Conservation (phyloP, 2,888 invertebrate species). For the Morinoia aosen region DNA sequence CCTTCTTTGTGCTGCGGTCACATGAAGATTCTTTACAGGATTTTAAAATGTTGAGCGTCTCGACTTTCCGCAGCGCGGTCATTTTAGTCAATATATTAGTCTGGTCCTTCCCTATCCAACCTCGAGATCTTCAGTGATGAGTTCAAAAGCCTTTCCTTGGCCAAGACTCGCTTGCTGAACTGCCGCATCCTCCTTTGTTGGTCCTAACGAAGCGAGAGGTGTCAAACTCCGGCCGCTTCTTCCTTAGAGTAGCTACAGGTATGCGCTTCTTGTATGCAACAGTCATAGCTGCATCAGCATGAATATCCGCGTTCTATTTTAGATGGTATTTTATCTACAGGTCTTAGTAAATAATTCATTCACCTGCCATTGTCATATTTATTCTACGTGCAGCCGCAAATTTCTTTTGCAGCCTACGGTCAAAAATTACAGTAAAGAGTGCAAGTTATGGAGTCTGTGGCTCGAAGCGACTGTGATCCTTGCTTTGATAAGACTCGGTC, state of each 20-base stretch:
- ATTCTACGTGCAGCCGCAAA: neutral
- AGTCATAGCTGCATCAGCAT: neutral
- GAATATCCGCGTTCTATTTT: neutral
- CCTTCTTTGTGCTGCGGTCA: neutral
- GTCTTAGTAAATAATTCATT: slow-evolving; percentile 6
- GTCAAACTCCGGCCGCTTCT: neutral
- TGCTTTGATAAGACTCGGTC: slow-evolving; percentile 26
- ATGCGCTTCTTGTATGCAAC: neutral
- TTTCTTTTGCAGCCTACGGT: neutral
- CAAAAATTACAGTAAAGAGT: slow-evolving; percentile 15
- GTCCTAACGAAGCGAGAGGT: slow-evolving; percentile 19
- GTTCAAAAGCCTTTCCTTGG: slow-evolving; percentile 35
- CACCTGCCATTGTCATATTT: neutral
- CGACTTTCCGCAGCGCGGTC: slow-evolving; percentile 27
- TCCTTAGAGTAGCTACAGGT: neutral
- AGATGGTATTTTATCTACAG: neutral
- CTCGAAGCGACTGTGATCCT: slow-evolving; percentile 23
- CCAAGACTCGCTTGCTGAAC: neutral
- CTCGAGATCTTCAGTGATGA: slow-evolving; percentile 47
- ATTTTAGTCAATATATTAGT: slow-evolving; percentile 36
- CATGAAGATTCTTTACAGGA: slow-evolving; percentile 1
- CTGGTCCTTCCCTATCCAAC: slow-evolving; percentile 50
- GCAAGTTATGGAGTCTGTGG: slow-evolving; percentile 25
- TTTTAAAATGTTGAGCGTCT: slow-evolving; percentile 30
- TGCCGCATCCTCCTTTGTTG: slow-evolving; percentile 28